A percentile compares a stretch with the other conserved stretches of the same genome.
Conservation (phyloP, 2,113 vertebrate genomes). For the Ceyx melanurus region DNA sequence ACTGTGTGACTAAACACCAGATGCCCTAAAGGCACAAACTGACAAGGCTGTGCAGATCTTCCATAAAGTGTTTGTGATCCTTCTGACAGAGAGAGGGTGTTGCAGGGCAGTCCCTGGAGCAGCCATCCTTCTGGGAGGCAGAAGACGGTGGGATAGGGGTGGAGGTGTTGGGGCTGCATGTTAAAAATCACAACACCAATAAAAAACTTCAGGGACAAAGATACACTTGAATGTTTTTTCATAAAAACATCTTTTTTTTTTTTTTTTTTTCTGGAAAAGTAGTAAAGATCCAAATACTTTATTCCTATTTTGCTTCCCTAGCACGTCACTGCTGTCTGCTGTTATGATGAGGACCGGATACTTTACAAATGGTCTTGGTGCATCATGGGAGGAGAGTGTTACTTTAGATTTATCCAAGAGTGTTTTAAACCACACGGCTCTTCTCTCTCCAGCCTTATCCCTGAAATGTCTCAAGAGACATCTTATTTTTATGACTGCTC, state of each 20-base stretch:
- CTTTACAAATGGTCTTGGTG: background rate
- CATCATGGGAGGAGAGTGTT: background rate
- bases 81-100: background rate
- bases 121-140: background rate
- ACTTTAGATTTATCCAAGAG: constrained; percentile 13
- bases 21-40: constrained; percentile 52
- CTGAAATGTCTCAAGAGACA: constrained; percentile 36
- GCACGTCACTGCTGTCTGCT: background rate
- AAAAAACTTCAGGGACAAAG: background rate
- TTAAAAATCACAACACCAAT: background rate
- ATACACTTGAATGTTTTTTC: background rate
- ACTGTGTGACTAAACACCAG: constrained; percentile 52
- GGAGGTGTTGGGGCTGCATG: background rate
- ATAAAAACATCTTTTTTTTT: background rate
- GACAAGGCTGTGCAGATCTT: constrained; percentile 40
- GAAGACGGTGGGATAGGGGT: background rate
- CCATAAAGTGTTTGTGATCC: background rate
- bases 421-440: constrained; percentile 45
- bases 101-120: background rate
- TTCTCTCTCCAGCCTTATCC: constrained; percentile 36
- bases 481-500: constrained; percentile 55
- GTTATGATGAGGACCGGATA: background rate
- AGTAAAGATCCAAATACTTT: background rate
- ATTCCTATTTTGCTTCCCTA: background rate
- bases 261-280: background rate